phyloP scores from a whole-genome alignment of 1,140 invertebrate genomes.

The Leptonema lineaticorne region DNA sequence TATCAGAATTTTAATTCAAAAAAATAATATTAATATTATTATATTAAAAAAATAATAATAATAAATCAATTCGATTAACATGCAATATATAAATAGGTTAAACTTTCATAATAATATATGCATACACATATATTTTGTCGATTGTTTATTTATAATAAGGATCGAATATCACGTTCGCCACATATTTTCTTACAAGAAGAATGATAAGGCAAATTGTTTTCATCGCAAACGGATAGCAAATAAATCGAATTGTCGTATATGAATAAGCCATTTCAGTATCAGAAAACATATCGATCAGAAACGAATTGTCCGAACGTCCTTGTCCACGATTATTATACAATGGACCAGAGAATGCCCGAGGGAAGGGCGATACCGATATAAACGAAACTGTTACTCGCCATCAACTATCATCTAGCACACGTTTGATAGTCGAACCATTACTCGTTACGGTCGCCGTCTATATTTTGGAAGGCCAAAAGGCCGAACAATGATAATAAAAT shows the following conservation, averaged over 20 bases:
- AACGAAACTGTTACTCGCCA: not conserved
- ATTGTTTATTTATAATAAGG: too few species aligned
- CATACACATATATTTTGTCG: not conserved
- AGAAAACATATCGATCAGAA: not conserved
- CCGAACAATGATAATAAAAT: not conserved
- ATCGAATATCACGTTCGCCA: not conserved
- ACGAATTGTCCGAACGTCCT: not conserved
- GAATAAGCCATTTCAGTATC: too few species aligned
- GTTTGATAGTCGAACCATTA: not conserved
- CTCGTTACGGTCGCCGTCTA: not conserved
- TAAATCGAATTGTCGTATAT: not conserved
- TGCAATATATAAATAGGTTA: too few species aligned
- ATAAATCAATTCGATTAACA: too few species aligned
- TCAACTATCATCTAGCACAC: too few species aligned
- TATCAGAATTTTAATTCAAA: too few species aligned
- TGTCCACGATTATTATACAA: not conserved
- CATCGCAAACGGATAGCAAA: not conserved
- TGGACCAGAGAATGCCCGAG: not conserved
- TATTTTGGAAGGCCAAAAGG: not conserved
- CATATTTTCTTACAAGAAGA: not conserved
- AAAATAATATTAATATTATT: too few species aligned
- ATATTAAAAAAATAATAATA: too few species aligned
- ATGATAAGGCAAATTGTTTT: not conserved
- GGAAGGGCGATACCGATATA: not conserved
- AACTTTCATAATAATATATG: too few species aligned